Conservation (phyloP, 2,113 vertebrate genomes). For the Echinops telfairi region DNA sequence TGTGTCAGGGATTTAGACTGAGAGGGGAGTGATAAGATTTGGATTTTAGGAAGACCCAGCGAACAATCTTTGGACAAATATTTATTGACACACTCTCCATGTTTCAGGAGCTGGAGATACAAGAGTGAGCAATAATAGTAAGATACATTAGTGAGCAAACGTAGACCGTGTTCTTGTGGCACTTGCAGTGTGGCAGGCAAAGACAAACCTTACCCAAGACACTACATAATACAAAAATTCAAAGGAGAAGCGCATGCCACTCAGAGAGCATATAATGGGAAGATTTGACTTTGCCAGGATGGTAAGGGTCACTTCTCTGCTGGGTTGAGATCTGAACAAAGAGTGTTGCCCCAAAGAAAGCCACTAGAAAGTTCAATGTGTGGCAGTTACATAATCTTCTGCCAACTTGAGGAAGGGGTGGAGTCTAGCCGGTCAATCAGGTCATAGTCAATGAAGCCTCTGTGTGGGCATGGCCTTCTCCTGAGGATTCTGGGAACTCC, state of each 20-base stretch:
- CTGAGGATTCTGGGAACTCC: no score
- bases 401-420: no score
- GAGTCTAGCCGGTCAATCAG: no score
- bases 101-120: not conserved
- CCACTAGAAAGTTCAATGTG: not conserved
- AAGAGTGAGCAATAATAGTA: conserved; percentile 42
- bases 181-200: conserved; percentile 68
- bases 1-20: not conserved
- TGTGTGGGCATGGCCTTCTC: no score
- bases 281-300: conserved; percentile 42
- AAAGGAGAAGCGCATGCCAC: conserved; percentile 17
- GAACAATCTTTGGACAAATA: conserved; percentile 36
- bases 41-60: conserved; percentile 39
- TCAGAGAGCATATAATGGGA: conserved; percentile 30
- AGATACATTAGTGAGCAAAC: conserved; percentile 58
- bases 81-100: not conserved
- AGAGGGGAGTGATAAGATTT: conserved; percentile 34
- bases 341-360: not conserved
- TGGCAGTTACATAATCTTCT: no score
- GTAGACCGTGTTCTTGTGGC: conserved; percentile 70
- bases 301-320: conserved; percentile 19
- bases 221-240: conserved; percentile 65
- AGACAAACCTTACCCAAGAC: conserved; percentile 68
- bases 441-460: no score
- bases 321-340: not conserved